These are phyloP conservation scores for Listronotus bonariensis DNA, from an alignment of 1,140 invertebrate genomes.

Conservation along the genomic window DNA sequence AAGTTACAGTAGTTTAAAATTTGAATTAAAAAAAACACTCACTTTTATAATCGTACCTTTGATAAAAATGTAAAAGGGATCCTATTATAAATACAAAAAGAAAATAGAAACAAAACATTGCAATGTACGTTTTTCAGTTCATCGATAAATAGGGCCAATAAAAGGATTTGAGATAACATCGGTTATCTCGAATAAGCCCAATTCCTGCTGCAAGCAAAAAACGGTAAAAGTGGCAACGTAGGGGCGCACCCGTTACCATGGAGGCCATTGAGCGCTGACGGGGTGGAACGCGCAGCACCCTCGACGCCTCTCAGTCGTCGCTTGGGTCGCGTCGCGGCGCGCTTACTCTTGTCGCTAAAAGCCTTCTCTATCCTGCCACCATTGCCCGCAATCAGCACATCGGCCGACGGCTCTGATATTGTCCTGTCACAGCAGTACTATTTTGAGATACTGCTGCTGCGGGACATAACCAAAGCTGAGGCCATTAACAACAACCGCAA, in stretches of 20 bases:
- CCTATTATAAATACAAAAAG: no score
- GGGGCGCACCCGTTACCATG: slow-evolving; percentile 44
- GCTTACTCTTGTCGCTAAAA: slow-evolving; percentile 41
- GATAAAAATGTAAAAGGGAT: no score
- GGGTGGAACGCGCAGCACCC: slow-evolving; percentile 43
- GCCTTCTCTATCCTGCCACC: slow-evolving; percentile 7
- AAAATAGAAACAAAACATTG: no score
- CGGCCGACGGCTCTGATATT: slow-evolving; percentile 73
- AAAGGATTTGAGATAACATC: not conserved
- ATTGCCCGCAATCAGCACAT: slow-evolving; percentile 49
- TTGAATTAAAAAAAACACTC: no score
- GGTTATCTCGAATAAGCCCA: not conserved
- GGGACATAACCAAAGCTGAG: slow-evolving; percentile 76
- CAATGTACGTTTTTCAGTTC: no score
- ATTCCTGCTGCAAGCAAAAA: not conserved
- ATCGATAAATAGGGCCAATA: slow-evolving; percentile 1
- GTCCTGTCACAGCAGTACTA: slow-evolving; percentile 94
- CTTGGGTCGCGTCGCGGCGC: slow-evolving; percentile 41
- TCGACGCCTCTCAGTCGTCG: slow-evolving; percentile 51
- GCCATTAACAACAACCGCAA: slow-evolving; percentile 1
- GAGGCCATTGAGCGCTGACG: slow-evolving; percentile 43
- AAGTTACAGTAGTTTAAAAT: no score
- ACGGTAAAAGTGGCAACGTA: slow-evolving; percentile 3
- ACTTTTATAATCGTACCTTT: no score
- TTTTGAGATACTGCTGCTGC: slow-evolving; percentile 79